Evolutionary conservation across 1,140 invertebrate species (phyloP), one percentile per base, ranked within the genome.

Genomic region (Zophobas morio): DNA sequence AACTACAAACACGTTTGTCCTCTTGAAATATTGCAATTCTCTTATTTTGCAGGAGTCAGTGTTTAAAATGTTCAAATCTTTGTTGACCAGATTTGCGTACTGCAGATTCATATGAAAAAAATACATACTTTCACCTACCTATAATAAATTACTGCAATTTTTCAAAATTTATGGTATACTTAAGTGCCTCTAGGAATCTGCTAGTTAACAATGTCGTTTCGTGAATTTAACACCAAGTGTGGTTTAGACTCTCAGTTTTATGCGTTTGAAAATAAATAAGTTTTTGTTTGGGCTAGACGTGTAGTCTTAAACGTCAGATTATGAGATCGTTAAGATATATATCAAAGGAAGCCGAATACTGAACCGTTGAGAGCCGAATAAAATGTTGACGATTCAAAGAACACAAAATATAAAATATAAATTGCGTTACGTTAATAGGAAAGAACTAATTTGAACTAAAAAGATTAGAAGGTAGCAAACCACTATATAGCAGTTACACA

Each of bases 151-250:
- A 51, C 49, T 20, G 6, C n/a, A 66, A 40, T 40, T 42, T 66
- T 47, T 42, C 5, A 60, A 36, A 60, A 60, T 57, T 35, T 35
- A 1, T 2, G 34, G 39, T 42, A 42, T 66, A 66, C 37, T 37
- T 32, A 32, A 20, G 39, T 66, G 20, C 8, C 32, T 32, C 37
- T 5, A n/a, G 39, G 33, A 40, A 32, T 37, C 1, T 39, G 39
- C 60, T 42, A 42, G 60, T 66, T 66, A 66, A 66, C 39, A 39
- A 66, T 66, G 60, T 66, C 60, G 60, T 66, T 66, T 66, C 60
- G 60, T 66, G 40, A 66, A 66, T 20, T 66, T 36, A 66, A 46
- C 40, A 40, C 39, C 6, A 66, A 42, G 20, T 39, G n/a, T 33
- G 1, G 60, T 66, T 66, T 5, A 42, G n/a, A 37, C n/a, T 66